Conservation (phyloP, 2,113 vertebrate genomes). For the Beaufortia kweichowensis region DNA sequence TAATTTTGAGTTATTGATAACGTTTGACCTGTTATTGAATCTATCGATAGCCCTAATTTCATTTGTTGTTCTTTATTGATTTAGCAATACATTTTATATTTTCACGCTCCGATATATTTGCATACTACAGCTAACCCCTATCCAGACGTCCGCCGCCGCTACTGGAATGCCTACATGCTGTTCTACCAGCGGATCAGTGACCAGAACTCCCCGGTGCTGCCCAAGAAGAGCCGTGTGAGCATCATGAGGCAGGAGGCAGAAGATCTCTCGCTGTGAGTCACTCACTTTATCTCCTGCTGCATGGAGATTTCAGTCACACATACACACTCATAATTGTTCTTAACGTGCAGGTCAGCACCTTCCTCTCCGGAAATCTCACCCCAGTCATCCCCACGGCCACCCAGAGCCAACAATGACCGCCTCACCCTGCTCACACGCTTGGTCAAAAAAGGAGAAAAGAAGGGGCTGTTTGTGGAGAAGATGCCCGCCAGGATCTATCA, state of each 20-base stretch:
- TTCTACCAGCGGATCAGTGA: constrained; percentile 97
- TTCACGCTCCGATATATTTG: background rate
- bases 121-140: constrained; percentile 86
- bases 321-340: background rate
- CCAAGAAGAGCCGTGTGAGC: constrained; percentile 97
- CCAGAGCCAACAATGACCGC: constrained; percentile 92
- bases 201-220: constrained; percentile 92
- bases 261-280: constrained; percentile 90
- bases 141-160: constrained; percentile 91
- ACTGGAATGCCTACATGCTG: constrained; percentile 99
- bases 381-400: constrained; percentile 94
- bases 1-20: too few species aligned
- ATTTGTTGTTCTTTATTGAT: too few species aligned
- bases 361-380: constrained; percentile 97
- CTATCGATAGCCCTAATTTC: too few species aligned
- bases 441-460: constrained; percentile 96
- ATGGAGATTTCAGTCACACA: background rate
- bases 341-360: constrained; percentile 84
- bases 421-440: constrained; percentile 95
- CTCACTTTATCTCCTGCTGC: background rate
- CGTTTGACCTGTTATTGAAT: too few species aligned
- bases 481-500: constrained; percentile 97
- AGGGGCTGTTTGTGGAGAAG: constrained; percentile 97
- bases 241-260: constrained; percentile 96
- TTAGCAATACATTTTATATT: too few species aligned